phyloP scores from a whole-genome alignment of 2,888 invertebrate species.

The Cosmorhoe ocellata region DNA sequence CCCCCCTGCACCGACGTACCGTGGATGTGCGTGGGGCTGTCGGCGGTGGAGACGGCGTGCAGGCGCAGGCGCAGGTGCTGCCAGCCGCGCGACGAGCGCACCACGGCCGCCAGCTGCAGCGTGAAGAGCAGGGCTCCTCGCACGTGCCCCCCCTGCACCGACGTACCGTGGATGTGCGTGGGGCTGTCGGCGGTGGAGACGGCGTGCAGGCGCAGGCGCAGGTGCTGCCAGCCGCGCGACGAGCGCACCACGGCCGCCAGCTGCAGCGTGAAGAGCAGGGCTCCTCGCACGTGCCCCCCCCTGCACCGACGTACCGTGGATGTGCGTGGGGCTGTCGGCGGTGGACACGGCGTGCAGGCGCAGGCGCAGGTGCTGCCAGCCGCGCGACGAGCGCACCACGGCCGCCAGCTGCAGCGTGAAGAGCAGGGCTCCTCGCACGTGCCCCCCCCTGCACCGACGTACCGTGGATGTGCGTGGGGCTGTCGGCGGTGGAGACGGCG shows the following conservation, averaged over 20 bases:
- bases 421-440: too few relatives aligned
- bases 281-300: conserved; percentile 93
- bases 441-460: conserved; percentile 87
- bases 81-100: too few relatives aligned
- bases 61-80: conserved; percentile 91
- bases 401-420: too few relatives aligned
- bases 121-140: too few relatives aligned
- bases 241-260: too few relatives aligned
- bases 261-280: too few relatives aligned
- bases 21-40: conserved; percentile 42
- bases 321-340: conserved; percentile 41
- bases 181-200: conserved; percentile 69
- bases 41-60: conserved; percentile 86
- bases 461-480: too few relatives aligned
- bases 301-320: conserved; percentile 68
- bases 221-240: conserved; percentile 94
- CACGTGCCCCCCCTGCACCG: too few relatives aligned
- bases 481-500: conserved; percentile 80
- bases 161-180: conserved; percentile 45
- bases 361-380: conserved; percentile 92
- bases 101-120: too few relatives aligned
- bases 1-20: conserved; percentile 29
- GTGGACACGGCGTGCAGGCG: conserved; percentile 91
- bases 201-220: conserved; percentile 92
- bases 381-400: too few relatives aligned